Evolutionary conservation across 2,888 invertebrate genomes (phyloP), one percentile per base, ranked within the genome.

Genomic region (Pheosia gnoma): DNA sequence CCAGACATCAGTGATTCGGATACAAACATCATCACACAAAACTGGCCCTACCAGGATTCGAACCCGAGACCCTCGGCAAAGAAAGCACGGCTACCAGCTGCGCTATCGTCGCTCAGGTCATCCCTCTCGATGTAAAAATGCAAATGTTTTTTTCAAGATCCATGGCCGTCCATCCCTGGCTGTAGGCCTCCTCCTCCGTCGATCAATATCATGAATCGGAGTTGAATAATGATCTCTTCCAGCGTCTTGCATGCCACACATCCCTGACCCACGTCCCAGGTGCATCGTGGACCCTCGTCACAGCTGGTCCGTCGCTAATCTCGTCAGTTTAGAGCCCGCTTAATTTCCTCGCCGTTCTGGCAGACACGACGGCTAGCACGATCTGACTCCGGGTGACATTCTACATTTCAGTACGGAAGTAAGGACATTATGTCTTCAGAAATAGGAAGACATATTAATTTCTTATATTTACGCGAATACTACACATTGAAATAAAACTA

Each of bases 201-300:
- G 25, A 25, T 25, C 25, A 25, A 25, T 25, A 25, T 25, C 25
- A 25, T 10, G 9, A 36, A 52, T 4, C 4, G 25, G 39, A 25
- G 25, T 25, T 25, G 2, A 25, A 25, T 25, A 25, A 25, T 25
- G 25, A 25, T 9, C 61, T 0, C 52, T 67, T 80, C 77, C 59
- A 68, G 59, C 36, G 36, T 3, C 53, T 10, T 53, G 5, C 13
- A 37, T 36, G 3, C 25, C 1, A 7, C 56, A 61, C 3, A 45
- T 67, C 72, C 10, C 0, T 51, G 59, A 1, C 5, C 39, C 9
- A 59, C 59, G 77, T 59, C 80, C 55, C 83, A 83, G 83, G 82
- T 83, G 83, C 83, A 83, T 70, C 71, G 66, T 58, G 49, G 61
- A 83, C 83, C 83, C 83, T 83, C 75, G 82, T 83, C 83, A 82